Evolutionary conservation across 2,888 invertebrate genomes (phyloP).

Genomic region (Dichetophora obliterata): DNA sequence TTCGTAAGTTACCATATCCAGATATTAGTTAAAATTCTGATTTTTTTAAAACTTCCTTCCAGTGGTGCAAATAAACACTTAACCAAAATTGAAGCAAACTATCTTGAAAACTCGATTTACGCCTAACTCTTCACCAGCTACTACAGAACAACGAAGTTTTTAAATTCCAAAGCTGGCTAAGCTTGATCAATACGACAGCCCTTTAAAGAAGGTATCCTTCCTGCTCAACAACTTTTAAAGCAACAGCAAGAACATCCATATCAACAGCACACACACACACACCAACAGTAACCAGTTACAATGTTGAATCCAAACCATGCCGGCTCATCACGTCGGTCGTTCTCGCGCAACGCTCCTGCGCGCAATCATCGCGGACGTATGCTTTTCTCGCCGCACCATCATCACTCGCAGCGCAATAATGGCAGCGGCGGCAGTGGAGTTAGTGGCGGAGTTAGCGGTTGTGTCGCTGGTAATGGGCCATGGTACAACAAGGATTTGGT

Average conservation of each 20-base stretch:
- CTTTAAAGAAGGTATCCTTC: too few species aligned
- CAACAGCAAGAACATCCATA: neutral
- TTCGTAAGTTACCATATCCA: too few species aligned
- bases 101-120: too few species aligned
- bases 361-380: constrained; percentile 65
- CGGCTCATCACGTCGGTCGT: constrained; percentile 66
- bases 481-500: constrained; percentile 52
- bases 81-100: too few species aligned
- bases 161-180: too few species aligned
- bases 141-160: too few species aligned
- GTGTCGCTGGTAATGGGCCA: constrained; percentile 18
- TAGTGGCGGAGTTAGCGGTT: constrained; percentile 44
- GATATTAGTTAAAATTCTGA: too few species aligned
- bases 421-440: constrained; percentile 36
- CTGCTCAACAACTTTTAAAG: neutral
- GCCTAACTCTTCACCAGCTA: too few species aligned
- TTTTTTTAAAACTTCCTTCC: too few species aligned
- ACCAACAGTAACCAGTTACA: constrained; percentile 33
- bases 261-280: too few species aligned
- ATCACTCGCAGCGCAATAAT: constrained; percentile 29
- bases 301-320: constrained; percentile 67
- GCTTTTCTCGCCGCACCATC: constrained; percentile 66
- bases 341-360: constrained; percentile 67
- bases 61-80: too few species aligned
- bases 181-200: too few species aligned